Evolutionary conservation across 2,113 vertebrate genomes (phyloP), one percentile per base, ranked within the genome.

Genomic region (Chaetura pelagica): DNA sequence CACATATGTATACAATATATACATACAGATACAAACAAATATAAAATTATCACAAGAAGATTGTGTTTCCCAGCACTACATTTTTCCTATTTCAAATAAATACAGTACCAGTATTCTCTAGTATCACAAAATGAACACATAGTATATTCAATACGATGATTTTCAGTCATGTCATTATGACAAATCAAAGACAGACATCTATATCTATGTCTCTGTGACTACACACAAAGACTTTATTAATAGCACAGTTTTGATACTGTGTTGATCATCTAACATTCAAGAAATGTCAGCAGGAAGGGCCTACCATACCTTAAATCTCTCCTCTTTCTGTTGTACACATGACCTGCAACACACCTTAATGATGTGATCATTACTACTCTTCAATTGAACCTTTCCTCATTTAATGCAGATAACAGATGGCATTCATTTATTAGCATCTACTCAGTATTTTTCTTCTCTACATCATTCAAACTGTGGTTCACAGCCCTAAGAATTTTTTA

Each of bases 11-110:
- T 61, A 14, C 15, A 72, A 34, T 23, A 38, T 29, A 44, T 26
- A 48, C 10, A 19, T 10, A 38, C 23, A 30, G 6, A 61, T 2
- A 67, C 2, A 34, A 0, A 29, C 10, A 22, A 19, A 49, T 30
- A 34, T 12, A 77, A 48, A 82, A 64, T 29, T 7, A 20, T 79
- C 71, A 20, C 30, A 79, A 38, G 29, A 82, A 35, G 0, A 38
- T 2, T 0, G 0, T 12, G 76, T 74, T 63, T 51, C 5, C 24
- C 24, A 54, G 18, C 0, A 5, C 57, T 32, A 38, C 8, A 15
- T 61, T 72, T 76, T 42, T 63, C 19, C 14, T 9, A 10, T 64
- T 87, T 77, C 30, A 87, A 89, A 76, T 17, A n/a, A 32, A 62
- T 66, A 9, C 6, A 24, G 12, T 24, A 57, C 10, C 9, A 69